Base-by-base conservation (phyloP, 2,797 vertebrate genomes). In the Pterois miles region DNA sequence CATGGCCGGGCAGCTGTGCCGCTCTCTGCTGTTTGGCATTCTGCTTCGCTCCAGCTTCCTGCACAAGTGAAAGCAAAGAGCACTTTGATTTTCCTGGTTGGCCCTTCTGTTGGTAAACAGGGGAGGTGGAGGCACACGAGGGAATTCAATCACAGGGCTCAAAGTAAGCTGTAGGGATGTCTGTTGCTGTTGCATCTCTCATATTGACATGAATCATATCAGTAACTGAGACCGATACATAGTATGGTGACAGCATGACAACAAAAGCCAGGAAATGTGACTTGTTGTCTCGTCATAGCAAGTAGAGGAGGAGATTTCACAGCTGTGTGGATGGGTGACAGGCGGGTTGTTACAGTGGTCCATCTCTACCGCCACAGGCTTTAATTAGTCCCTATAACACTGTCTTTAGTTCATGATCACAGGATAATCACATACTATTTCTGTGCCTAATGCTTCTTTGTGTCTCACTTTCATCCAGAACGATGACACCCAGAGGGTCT, bases 1-100 rank as follows among this genome's bases (percentile, higher is more conserved):
- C 88, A 86, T 62, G 76, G 83, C 89, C 82, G 33, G 87, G 90
- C 93, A 95, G 92, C 92, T 94, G 93, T 91, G 88, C 66, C 3
- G 60, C 87, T 86, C 91, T 82, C 71, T 73, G 76, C 93, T 95
- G 92, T 91, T 95, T 95, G 92, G 88, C 92, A 95, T 95, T 95
- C 93, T 81, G 89, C 88, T 89, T 86, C 34, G 86, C 88, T 93
- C 83, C 78, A 31, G 86, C 92, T 82, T 94, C 91, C 90, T 85
- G 91, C 90, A 88, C 89, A 83, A 93, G 90, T 64, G 79, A 89
- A 91, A 87, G 94, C 92, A 95, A 94, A 94, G 94, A 92, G 87
- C 85, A 93, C 93, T 93, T 90, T 92, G 75, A 92, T 92, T 88
- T 91, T 94, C 81, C 89, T 90, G 83, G 76, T 86, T 78, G 73